Evolutionary conservation across 2,888 invertebrate species (phyloP), one percentile per base, ranked within the genome.

Genomic region (Furcula furcula): DNA sequence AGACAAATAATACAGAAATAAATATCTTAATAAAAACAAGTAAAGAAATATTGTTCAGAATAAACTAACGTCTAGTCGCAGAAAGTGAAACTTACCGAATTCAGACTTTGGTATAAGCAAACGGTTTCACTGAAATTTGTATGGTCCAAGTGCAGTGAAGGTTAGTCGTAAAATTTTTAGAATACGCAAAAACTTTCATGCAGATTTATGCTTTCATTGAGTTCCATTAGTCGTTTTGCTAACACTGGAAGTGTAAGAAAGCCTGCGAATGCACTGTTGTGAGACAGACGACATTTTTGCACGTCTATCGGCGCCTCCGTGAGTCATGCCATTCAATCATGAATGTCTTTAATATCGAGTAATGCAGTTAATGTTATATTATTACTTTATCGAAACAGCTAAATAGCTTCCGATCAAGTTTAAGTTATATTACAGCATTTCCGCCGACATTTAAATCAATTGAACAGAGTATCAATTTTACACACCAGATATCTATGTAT

Each of bases 261-360:
- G 29, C 31, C 16, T 23, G 37, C 34, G 19, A 36, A 39, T 26
- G 29, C 12, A 23, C 29, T 22, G 22, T 28, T 2, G 16, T 18
- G 41, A 29, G 40, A 45, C 53, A 49, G 58, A 46, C 60, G 48
- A 62, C 73, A 79, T 78, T 66, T 75, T 63, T 73, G 68, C 78
- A 78, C 77, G 77, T 76, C 59, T 56, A 29, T 28, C 34, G 18
- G 18, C 19, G 15, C 21, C 23, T 38, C 30, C 23, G 34, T 55
- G 57, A 45, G 35, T 48, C 58, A 62, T 40, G 52, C 42, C 34
- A 35, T 44, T 45, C 46, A 38, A 54, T 55, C 53, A 55, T 32
- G 42, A 48, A 43, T 38, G 44, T 53, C 47, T 45, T 33, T 37
- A 31, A 27, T 37, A 40, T 38, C 9, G 3, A 11, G 13, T 9